Percentiles rank a stretch among this genome's conserved stretches.
These are phyloP conservation scores for Plagodis pulveraria DNA, from an alignment of 2,888 invertebrate genomes.

Conservation along the genomic window DNA sequence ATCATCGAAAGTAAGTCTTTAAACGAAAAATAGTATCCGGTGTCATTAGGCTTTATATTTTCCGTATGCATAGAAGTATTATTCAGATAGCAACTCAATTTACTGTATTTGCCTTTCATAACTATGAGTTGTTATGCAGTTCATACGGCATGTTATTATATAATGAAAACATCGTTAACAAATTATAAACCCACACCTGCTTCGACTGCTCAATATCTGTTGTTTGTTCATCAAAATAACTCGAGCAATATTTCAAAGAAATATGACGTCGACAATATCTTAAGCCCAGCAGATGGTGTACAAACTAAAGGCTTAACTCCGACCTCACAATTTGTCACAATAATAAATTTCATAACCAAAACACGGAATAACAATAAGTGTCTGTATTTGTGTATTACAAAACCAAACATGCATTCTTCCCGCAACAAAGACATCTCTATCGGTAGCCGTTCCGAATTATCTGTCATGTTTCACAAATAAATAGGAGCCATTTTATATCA, in stretches of 20 bases:
- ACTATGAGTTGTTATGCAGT: neutral
- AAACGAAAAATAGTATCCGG: constrained; percentile 25
- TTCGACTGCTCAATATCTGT: constrained; percentile 19
- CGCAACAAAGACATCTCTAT: constrained; percentile 76
- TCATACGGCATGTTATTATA: neutral
- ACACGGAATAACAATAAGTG: constrained; percentile 68
- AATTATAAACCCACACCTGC: constrained; percentile 32
- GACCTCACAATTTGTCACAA: constrained; percentile 80
- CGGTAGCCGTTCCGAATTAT: constrained; percentile 78
- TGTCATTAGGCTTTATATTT: constrained; percentile 18
- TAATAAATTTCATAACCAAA: constrained; percentile 80
- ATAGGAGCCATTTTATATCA: constrained; percentile 76
- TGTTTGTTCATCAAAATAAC: constrained; percentile 48
- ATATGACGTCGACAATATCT: constrained; percentile 48
- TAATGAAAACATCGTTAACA: constrained; percentile 14
- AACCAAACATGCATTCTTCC: constrained; percentile 71
- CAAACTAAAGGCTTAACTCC: constrained; percentile 71
- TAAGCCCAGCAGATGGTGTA: constrained; percentile 60
- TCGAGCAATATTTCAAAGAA: constrained; percentile 53
- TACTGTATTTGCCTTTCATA: constrained; percentile 2
- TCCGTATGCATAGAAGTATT: constrained; percentile 10
- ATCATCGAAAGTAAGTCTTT: constrained; percentile 28
- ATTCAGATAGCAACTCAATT: constrained; percentile 17
- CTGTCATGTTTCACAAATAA: constrained; percentile 80
- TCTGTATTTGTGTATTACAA: constrained; percentile 68